Evolutionary conservation across 2,888 invertebrate genomes (phyloP), one percentile per base, ranked within the genome.

Genomic region (Abrostola triplasia): DNA sequence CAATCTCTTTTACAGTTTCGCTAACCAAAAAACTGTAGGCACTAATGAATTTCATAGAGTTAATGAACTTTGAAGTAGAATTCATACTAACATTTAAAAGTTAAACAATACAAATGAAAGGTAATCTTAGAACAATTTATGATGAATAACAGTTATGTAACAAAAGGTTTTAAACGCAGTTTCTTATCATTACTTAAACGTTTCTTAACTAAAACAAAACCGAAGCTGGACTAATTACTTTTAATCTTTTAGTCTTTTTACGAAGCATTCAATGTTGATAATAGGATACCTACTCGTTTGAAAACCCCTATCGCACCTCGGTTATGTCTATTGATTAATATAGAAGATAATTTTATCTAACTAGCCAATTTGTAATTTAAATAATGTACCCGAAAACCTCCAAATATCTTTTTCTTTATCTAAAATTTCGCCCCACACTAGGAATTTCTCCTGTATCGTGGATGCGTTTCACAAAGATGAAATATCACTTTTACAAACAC

Each of bases 141-240:
- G 62, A 55, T 59, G 24, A 57, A 64, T 57, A 54, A 44, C 69
- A 49, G 12, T 75, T 70, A 63, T 47, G 40, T 60, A 62, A 77
- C 42, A 1, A 13, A 44, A 54, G 47, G n/a, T 53, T 57, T 7
- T 62, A 52, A 42, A 59, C n/a, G 12, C 37, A 10, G 36, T 48
- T 13, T 51, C 38, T 7, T 47, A 36, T 37, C 5, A 13, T 13
- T 47, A 8, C n/a, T 66, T 24, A 59, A 49, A 64, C 9, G 8
- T 12, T 35, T 47, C 38, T 44, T 53, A 53, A 49, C 52, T 53
- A 37, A 35, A 44, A 9, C 13, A 5, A 10, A 44, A 41, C n/a
- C 12, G 36, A 13, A 8, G 9, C 9, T 10, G 44, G 24, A 24
- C 24, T 24, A 47, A 47, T 47, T 47, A 24, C 24, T 47, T 47